phyloP scores from a whole-genome alignment of 2,888 invertebrate genomes.

The Brachypterus glaber region DNA sequence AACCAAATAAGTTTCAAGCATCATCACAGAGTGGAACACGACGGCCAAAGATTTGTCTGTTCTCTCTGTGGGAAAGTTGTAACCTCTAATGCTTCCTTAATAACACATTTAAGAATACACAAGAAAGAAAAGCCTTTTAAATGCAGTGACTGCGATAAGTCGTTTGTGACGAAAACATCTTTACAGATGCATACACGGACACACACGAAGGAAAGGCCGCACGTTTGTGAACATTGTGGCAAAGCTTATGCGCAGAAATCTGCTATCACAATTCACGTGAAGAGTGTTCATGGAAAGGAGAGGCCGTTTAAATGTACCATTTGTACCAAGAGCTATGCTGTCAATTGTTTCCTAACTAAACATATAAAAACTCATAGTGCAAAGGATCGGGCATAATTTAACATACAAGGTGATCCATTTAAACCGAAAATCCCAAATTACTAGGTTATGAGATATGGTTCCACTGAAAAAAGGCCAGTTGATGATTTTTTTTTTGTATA shows the following conservation, averaged over 20 bases:
- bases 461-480: too few species aligned
- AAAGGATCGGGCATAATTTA: too few species aligned
- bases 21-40: slow-evolving; percentile 18
- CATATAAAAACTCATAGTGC: slow-evolving; percentile 14
- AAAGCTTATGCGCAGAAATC: slow-evolving; percentile 22
- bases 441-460: too few species aligned
- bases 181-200: slow-evolving; percentile 16
- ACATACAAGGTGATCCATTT: too few species aligned
- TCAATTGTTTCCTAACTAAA: slow-evolving; percentile 1
- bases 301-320: slow-evolving; percentile 44
- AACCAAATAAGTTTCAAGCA: slow-evolving; percentile 15
- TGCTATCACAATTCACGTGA: slow-evolving; percentile 40
- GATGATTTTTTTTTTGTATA: too few species aligned
- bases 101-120: neutral
- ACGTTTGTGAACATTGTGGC: slow-evolving; percentile 23
- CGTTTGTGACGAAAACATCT: slow-evolving; percentile 32
- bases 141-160: slow-evolving; percentile 42
- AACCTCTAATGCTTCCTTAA: neutral
- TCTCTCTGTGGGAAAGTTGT: slow-evolving; percentile 36
- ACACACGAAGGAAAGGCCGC: slow-evolving; percentile 4
- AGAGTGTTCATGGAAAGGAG: slow-evolving; percentile 42
- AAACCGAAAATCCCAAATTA: too few species aligned
- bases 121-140: slow-evolving; percentile 36
- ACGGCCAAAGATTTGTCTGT: slow-evolving; percentile 25
- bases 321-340: slow-evolving; percentile 40